phyloP scores from a whole-genome alignment of 2,888 invertebrate genomes.

The Camptogramma bilineatum region DNA sequence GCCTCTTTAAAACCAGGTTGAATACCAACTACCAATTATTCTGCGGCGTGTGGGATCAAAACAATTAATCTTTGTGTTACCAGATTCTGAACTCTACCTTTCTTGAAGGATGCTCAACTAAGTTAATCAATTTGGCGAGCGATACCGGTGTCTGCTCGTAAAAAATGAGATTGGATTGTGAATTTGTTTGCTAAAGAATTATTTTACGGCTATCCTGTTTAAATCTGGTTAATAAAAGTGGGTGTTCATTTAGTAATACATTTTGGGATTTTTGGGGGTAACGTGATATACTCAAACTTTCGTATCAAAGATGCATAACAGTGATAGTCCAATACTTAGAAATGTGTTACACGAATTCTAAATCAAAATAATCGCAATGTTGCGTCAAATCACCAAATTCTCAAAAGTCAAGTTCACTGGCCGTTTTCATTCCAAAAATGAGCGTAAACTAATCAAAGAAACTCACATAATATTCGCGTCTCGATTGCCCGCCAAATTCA shows the following conservation, averaged over 20 bases:
- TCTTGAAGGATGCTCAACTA: slow-evolving; percentile 58
- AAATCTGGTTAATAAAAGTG: slow-evolving; percentile 11
- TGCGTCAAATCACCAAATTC: not conserved
- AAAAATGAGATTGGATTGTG: slow-evolving; percentile 53
- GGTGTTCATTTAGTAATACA: not conserved
- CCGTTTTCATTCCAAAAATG: slow-evolving; percentile 40
- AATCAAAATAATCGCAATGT: slow-evolving; percentile 6
- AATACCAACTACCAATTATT: slow-evolving; percentile 12
- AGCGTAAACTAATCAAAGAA: slow-evolving; percentile 68
- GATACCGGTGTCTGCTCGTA: slow-evolving; percentile 55
- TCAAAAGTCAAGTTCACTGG: slow-evolving; percentile 37
- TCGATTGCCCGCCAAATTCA: slow-evolving; percentile 61
- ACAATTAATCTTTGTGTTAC: slow-evolving; percentile 79
- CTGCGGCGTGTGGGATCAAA: slow-evolving; percentile 65
- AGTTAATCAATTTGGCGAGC: slow-evolving; percentile 77
- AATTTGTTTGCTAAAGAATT: slow-evolving; percentile 52
- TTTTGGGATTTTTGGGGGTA: not conserved
- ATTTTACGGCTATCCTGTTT: slow-evolving; percentile 25
- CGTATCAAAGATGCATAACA: not conserved
- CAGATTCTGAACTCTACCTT: slow-evolving; percentile 67
- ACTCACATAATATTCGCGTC: slow-evolving; percentile 57
- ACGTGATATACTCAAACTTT: not conserved
- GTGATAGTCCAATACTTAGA: not conserved
- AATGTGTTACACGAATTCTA: not conserved
- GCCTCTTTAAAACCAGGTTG: slow-evolving; percentile 47